Conservation (phyloP, 1,140 invertebrate species). For the Psix sp. region DNA sequence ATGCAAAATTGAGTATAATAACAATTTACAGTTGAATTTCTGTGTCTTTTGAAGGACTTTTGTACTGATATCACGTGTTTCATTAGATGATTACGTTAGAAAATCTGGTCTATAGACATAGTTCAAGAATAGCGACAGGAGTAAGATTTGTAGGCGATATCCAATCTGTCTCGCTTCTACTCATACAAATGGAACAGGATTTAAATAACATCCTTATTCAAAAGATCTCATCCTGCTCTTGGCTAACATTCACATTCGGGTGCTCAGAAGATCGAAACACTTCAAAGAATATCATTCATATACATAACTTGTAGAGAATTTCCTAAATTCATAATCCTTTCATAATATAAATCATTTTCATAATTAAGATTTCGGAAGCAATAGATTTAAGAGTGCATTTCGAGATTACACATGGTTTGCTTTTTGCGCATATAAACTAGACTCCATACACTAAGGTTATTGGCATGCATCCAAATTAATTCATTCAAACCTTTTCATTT, state of each 20-base stretch:
- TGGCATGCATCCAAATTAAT: constrained; percentile 24
- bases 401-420: not conserved
- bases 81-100: constrained; percentile 49
- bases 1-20: constrained; percentile 26
- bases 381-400: constrained; percentile 30
- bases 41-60: constrained; percentile 9
- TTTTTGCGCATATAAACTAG: constrained; percentile 23
- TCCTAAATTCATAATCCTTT: constrained; percentile 36
- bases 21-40: constrained; percentile 6
- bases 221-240: constrained; percentile 45
- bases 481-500: too few relatives aligned
- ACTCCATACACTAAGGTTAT: constrained; percentile 40
- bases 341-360: constrained; percentile 24
- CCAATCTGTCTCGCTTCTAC: constrained; percentile 46
- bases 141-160: constrained; percentile 22
- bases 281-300: constrained; percentile 52
- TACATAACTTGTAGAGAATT: constrained; percentile 43
- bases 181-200: constrained; percentile 52
- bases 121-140: constrained; percentile 30
- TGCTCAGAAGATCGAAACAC: constrained; percentile 22
- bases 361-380: constrained; percentile 17
- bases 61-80: constrained; percentile 33
- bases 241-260: constrained; percentile 32
- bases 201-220: constrained; percentile 28
- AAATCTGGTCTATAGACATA: constrained; percentile 25